Percentiles rank a stretch among this genome's conserved stretches.
Conservation (phyloP, 1,140 invertebrate species). For the Calliphora vicina region DNA sequence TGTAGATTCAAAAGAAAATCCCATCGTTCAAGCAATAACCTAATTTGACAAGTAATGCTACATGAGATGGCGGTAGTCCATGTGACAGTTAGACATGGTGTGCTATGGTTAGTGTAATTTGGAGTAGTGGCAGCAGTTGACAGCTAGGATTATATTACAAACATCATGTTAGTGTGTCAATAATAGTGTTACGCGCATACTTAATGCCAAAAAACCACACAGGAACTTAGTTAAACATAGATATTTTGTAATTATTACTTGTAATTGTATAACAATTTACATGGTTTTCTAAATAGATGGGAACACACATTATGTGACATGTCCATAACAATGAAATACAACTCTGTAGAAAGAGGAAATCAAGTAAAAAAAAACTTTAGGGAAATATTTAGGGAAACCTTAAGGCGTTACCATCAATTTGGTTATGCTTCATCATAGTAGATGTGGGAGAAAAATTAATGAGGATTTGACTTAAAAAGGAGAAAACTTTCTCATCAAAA, state of each 20-base stretch:
- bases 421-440: background rate
- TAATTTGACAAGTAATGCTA: background rate
- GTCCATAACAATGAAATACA: background rate
- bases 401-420: background rate
- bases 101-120: background rate
- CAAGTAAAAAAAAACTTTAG: background rate
- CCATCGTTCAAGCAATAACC: background rate
- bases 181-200: background rate
- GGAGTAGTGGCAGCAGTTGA: constrained; percentile 1
- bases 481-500: too few species aligned
- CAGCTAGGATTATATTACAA: constrained; percentile 11
- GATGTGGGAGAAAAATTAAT: background rate
- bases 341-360: background rate
- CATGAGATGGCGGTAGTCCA: background rate
- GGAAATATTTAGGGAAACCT: background rate
- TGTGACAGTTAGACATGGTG: background rate
- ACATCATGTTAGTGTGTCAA: background rate
- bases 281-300: background rate
- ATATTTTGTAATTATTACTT: background rate
- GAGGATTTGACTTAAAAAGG: too few species aligned
- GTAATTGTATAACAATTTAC: background rate
- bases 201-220: background rate
- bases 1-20: background rate
- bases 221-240: too few species aligned
- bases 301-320: background rate